Percentiles rank a stretch among this genome's conserved stretches.
These are phyloP conservation scores for Microplitis manilae DNA, from an alignment of 2,888 invertebrate species.

Conservation along the genomic window DNA sequence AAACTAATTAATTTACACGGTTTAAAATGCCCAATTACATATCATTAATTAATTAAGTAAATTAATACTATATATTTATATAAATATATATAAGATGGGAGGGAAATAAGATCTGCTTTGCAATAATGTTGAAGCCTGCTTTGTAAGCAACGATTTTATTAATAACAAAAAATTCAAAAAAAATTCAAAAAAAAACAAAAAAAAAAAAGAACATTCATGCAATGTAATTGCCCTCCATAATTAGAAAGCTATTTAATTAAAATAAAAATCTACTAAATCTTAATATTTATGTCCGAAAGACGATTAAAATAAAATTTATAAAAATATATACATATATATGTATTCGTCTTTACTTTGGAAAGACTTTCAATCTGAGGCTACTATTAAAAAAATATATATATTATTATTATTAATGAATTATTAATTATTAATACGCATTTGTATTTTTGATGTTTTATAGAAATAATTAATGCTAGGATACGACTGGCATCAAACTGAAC, in stretches of 20 bases:
- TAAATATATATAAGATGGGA: constrained; percentile 40
- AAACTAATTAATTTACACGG: constrained; percentile 32
- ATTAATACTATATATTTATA: constrained; percentile 40
- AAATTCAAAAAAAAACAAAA: constrained; percentile 6
- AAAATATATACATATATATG: not conserved
- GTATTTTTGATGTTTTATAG: constrained; percentile 31
- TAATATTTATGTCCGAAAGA: not conserved
- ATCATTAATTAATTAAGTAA: constrained; percentile 31
- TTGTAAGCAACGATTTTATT: constrained; percentile 44
- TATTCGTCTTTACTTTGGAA: not conserved
- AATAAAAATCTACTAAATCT: not conserved
- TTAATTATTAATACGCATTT: not conserved
- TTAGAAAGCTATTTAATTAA: constrained; percentile 12
- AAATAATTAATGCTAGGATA: constrained; percentile 34
- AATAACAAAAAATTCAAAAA: constrained; percentile 39
- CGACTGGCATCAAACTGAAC: constrained; percentile 59
- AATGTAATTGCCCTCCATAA: constrained; percentile 50
- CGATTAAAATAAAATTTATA: not conserved
- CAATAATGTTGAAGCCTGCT: constrained; percentile 45
- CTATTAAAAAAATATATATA: constrained; percentile 10
- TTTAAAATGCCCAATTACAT: constrained; percentile 11
- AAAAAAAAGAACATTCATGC: constrained; percentile 36
- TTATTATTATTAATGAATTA: too few species aligned
- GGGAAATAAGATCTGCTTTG: constrained; percentile 43
- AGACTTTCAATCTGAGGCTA: not conserved